These are phyloP conservation scores for Piscicola geometra DNA, from an alignment of 2,888 invertebrate species.

Conservation along the genomic window DNA sequence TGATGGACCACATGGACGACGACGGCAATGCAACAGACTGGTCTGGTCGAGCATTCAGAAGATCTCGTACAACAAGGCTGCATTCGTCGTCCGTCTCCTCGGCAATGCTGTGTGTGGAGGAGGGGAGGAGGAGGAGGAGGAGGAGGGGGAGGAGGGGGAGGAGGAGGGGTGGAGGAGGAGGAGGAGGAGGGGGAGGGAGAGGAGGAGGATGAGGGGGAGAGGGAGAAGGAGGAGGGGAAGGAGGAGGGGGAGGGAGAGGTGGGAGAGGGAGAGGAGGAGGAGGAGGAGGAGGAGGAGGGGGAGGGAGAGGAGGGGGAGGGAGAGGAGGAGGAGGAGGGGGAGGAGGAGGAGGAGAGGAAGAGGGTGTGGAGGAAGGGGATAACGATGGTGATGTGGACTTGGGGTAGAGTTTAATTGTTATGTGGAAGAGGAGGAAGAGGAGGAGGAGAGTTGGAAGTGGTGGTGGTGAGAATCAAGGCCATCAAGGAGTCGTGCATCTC, in stretches of 20 bases:
- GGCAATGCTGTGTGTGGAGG: neutral
- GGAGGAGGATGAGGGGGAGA: conserved; percentile 21
- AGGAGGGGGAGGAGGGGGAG: too few species aligned
- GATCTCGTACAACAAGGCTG: neutral
- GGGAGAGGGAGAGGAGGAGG: conserved; percentile 22
- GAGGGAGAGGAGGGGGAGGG: neutral
- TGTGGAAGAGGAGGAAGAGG: too few species aligned
- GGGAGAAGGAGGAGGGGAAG: conserved; percentile 12
- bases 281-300: conserved; percentile 1
- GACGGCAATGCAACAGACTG: neutral
- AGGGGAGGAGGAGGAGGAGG: neutral
- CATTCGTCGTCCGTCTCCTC: neutral
- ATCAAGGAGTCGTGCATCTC: too few species aligned
- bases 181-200: conserved; percentile 4
- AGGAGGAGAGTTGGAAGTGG: too few species aligned
- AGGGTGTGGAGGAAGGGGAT: neutral
- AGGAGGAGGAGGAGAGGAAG: conserved; percentile 4
- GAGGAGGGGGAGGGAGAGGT: neutral
- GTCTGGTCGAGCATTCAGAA: neutral
- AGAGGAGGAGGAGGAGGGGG: neutral
- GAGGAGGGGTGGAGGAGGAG: conserved; percentile 7
- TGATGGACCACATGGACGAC: neutral
- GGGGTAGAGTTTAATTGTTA: too few species aligned
- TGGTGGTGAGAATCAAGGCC: too few species aligned
- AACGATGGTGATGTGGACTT: neutral